phyloP scores from a whole-genome alignment of 2,113 vertebrate genomes.

The Synchiropus splendidus region DNA sequence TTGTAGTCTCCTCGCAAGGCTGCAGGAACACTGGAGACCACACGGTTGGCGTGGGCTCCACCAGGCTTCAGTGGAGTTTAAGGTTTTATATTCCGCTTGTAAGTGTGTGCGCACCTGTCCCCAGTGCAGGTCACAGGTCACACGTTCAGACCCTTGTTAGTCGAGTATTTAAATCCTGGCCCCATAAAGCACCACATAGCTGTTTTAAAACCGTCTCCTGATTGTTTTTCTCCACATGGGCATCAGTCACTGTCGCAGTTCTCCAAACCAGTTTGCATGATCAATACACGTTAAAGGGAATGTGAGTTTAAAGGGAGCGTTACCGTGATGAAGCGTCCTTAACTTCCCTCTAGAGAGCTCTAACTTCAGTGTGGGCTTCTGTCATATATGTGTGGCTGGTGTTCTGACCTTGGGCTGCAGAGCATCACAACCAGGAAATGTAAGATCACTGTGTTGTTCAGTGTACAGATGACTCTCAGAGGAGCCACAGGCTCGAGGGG shows the following conservation, averaged over 20 bases:
- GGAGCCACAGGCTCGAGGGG: too few species aligned
- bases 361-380: conserved; percentile 2
- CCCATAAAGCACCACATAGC: conserved; percentile 20
- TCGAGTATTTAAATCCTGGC: conserved; percentile 43
- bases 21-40: conserved; percentile 24
- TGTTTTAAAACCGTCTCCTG: conserved; percentile 23
- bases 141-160: conserved; percentile 24
- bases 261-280: neutral
- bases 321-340: neutral
- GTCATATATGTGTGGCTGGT: conserved; percentile 5
- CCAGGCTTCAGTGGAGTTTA: conserved; percentile 18
- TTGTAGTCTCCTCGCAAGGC: conserved; percentile 30
- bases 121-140: conserved; percentile 20
- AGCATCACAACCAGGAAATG: neutral
- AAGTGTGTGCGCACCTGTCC: conserved; percentile 39
- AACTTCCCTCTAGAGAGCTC: neutral
- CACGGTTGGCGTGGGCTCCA: conserved; percentile 9
- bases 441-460: too few species aligned
- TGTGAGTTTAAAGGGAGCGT: conserved; percentile 43
- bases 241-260: neutral
- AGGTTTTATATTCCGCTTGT: conserved; percentile 35
- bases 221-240: conserved; percentile 1
- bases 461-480: too few species aligned
- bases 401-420: neutral
- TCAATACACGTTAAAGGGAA: conserved; percentile 35